Percentiles rank a stretch among this genome's conserved stretches.
Conservation (phyloP, 2,113 vertebrate genomes). For the Anhinga anhinga region DNA sequence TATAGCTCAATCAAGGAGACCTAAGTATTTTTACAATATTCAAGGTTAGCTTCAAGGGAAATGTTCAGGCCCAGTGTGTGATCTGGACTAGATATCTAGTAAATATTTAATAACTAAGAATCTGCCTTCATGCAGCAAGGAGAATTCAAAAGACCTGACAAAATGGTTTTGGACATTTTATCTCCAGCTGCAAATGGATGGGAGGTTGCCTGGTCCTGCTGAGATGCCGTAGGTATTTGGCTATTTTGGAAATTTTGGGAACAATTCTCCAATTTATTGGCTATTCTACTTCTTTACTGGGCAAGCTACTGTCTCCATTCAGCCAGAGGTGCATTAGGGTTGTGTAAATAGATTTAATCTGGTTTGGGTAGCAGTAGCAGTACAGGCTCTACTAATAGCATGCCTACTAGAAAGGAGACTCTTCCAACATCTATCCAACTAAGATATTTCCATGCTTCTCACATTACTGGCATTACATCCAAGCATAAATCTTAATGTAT, state of each 20-base stretch:
- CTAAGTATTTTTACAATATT: background rate
- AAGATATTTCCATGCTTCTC: constrained; percentile 60
- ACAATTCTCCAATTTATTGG: background rate
- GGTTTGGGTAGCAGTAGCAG: background rate
- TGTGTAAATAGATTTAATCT: background rate
- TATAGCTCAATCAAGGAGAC: background rate
- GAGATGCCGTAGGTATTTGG: background rate
- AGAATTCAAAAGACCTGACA: background rate
- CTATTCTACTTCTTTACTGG: background rate
- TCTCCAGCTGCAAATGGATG: background rate
- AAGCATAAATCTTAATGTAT: constrained; percentile 67
- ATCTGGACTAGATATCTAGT: background rate
- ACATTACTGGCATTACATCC: constrained; percentile 51
- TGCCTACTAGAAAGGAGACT: constrained; percentile 35
- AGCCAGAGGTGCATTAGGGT: background rate
- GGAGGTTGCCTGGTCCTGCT: background rate
- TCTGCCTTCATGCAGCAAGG: background rate
- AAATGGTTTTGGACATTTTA: background rate
- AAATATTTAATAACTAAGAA: background rate
- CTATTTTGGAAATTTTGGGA: background rate
- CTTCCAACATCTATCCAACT: constrained; percentile 17
- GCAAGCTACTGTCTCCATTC: background rate
- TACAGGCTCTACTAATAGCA: background rate
- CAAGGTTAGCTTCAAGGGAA: background rate
- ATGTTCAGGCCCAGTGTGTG: background rate